Percentiles rank a stretch among this genome's conserved stretches.
phyloP scores from a whole-genome alignment of 1,140 invertebrate genomes.

The Cephus cinctus region DNA sequence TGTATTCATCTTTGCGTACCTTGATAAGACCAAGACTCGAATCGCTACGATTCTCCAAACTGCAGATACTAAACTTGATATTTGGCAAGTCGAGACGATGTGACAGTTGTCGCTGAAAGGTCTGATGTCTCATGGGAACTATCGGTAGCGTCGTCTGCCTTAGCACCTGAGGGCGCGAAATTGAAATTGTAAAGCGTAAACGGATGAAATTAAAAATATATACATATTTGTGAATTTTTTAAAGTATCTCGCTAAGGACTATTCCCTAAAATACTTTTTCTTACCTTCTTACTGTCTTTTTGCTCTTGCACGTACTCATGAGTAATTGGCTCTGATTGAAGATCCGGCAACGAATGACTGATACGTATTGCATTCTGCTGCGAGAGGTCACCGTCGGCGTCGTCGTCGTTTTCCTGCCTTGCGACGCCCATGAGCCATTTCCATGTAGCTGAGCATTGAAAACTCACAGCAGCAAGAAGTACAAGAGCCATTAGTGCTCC shows the following conservation, averaged over 20 bases:
- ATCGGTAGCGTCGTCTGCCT: constrained; percentile 79
- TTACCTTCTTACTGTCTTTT: constrained; percentile 70
- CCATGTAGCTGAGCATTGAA: constrained; percentile 71
- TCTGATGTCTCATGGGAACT: constrained; percentile 75
- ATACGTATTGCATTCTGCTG: constrained; percentile 70
- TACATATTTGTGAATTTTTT: too few species aligned
- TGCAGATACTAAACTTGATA: constrained; percentile 76
- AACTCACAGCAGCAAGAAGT: constrained; percentile 66
- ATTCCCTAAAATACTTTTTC: not conserved
- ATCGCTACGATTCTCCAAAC: constrained; percentile 65
- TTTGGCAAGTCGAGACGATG: constrained; percentile 72
- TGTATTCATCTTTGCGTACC: constrained; percentile 59
- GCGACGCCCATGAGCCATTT: constrained; percentile 64
- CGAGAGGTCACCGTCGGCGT: constrained; percentile 60
- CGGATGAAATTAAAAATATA: not conserved
- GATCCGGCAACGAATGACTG: constrained; percentile 72
- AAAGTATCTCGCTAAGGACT: not conserved
- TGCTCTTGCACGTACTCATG: constrained; percentile 72
- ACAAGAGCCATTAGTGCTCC: constrained; percentile 66
- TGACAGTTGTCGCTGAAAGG: constrained; percentile 75
- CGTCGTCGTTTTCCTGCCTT: constrained; percentile 55
- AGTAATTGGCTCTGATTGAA: constrained; percentile 69
- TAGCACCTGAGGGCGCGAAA: constrained; percentile 60
- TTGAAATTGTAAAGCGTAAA: too few species aligned
- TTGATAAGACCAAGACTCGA: constrained; percentile 68